Evolutionary conservation across 2,888 invertebrate genomes (phyloP), one percentile per base, ranked within the genome.

Genomic region (Uloborus plumipes): DNA sequence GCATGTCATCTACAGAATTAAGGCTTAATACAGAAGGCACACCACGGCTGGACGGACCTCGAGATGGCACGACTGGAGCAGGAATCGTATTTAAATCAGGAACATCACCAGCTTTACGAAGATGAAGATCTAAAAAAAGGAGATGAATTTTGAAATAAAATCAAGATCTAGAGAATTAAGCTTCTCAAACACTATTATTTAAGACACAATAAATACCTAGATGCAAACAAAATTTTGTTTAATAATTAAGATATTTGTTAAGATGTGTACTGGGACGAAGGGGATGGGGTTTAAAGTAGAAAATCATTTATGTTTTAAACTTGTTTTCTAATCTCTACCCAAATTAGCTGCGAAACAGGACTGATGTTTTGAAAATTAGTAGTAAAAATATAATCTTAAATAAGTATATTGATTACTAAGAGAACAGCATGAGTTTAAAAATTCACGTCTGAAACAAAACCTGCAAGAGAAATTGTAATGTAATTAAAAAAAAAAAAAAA

Each of bases 21-120:
- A 82, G 81, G 70, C 84, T 80, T 58, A 81, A 62, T n/a, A 82
- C 81, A 65, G 84, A 85, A 84, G 85, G 84, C 85, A 86, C 85
- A 71, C 84, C 82, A 69, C 77, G 84, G 78, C 78, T 85, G 75
- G 84, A 84, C 76, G 84, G 84, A 80, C 84, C 84, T 58, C 84
- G 79, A 73, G 84, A 84, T 72, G 84, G 84, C 76, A 84, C 80
- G 51, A 80, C 84, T 69, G 84, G 84, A 76, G 76, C 76, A 79
- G 84, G 84, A 79, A 84, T 79, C 9, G 74, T 78, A 58, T 73
- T 78, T 66, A 84, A 71, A 77, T 64, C 71, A 84, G 84, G 84
- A 84, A 84, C 78, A 79, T 84, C 84, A 74, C 73, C 74, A 73
- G 61, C 74, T 84, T 84, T 84, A 58, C 79, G 73, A 39, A 76